Evolutionary conservation across 2,888 invertebrate genomes (phyloP).

Genomic region (Phaedon cochleariae): DNA sequence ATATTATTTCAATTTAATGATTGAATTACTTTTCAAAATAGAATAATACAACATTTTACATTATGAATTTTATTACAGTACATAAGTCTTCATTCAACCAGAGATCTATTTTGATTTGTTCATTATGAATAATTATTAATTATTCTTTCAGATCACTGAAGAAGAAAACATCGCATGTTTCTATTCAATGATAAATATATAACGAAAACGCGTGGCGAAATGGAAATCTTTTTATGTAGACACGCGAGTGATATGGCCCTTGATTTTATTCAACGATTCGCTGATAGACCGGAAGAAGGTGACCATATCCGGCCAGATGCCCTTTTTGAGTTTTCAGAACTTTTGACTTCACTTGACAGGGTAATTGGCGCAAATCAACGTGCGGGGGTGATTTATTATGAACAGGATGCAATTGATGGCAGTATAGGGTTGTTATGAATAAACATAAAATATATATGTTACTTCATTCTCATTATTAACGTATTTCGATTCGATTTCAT

Average conservation of each 20-base stretch:
- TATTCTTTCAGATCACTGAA: not conserved
- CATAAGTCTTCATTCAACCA: too few species aligned
- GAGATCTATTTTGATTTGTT: too few species aligned
- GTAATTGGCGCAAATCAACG: constrained; percentile 40
- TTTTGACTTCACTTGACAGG: constrained; percentile 48
- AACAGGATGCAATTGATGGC: constrained; percentile 22
- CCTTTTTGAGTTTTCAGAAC: constrained; percentile 25
- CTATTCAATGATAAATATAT: not conserved
- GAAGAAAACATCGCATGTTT: not conserved
- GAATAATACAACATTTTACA: too few species aligned
- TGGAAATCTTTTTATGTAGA: constrained; percentile 12
- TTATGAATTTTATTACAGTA: too few species aligned
- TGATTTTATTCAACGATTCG: constrained; percentile 14
- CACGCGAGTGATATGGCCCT: constrained; percentile 18
- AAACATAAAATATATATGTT: too few species aligned
- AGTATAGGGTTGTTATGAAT: constrained; percentile 10
- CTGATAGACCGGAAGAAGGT: constrained; percentile 52
- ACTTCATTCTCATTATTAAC: too few species aligned
- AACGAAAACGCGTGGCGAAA: constrained; percentile 15
- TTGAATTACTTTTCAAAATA: too few species aligned
- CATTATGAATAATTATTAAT: too few species aligned
- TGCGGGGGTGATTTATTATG: constrained; percentile 34
- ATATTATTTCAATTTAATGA: too few species aligned
- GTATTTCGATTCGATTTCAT: too few species aligned
- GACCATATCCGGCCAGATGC: constrained; percentile 54